Conservation (phyloP, 2,888 invertebrate genomes). For the Drosophila histrio region DNA sequence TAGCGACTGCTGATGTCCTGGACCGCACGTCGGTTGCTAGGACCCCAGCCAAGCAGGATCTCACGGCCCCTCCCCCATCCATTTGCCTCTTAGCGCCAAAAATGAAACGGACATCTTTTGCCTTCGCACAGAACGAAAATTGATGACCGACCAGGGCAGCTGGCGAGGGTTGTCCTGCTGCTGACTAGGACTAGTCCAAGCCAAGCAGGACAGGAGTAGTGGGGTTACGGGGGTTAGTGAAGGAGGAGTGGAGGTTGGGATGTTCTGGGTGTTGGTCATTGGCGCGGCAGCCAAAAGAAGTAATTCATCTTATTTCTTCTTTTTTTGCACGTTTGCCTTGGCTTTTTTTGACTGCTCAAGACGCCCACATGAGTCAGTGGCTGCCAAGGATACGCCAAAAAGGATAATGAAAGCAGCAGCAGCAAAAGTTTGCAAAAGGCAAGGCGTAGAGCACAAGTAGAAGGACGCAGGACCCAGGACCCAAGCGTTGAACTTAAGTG, state of each 20-base stretch:
- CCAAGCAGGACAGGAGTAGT: neutral
- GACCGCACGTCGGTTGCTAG: conserved; percentile 49
- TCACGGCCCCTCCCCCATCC: neutral
- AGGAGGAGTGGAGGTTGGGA: neutral
- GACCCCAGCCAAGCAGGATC: conserved; percentile 15
- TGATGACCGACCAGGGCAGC: conserved; percentile 68
- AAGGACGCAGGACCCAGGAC: conserved; percentile 38
- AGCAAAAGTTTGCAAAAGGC: conserved; percentile 67
- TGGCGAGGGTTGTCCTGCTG: conserved; percentile 45
- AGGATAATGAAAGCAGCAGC: conserved; percentile 77
- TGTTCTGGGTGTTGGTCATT: conserved; percentile 66
- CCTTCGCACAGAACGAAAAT: conserved; percentile 71
- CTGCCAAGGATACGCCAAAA: conserved; percentile 76
- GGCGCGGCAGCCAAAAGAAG: conserved; percentile 80
- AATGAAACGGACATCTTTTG: conserved; percentile 52
- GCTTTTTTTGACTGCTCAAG: conserved; percentile 56
- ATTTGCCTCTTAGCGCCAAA: conserved; percentile 24
- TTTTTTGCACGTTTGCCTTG: conserved; percentile 42
- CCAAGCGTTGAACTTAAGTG: conserved; percentile 80
- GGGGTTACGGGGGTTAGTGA: neutral
- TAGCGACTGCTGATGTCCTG: conserved; percentile 63
- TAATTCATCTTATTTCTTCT: conserved; percentile 76
- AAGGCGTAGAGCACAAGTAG: conserved; percentile 33
- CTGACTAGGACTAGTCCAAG: conserved; percentile 20
- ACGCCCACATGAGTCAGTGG: conserved; percentile 78